Evolutionary conservation across 2,113 vertebrate genomes (phyloP), one percentile per base, ranked within the genome.

Genomic region (Mormyrus iriodes): DNA sequence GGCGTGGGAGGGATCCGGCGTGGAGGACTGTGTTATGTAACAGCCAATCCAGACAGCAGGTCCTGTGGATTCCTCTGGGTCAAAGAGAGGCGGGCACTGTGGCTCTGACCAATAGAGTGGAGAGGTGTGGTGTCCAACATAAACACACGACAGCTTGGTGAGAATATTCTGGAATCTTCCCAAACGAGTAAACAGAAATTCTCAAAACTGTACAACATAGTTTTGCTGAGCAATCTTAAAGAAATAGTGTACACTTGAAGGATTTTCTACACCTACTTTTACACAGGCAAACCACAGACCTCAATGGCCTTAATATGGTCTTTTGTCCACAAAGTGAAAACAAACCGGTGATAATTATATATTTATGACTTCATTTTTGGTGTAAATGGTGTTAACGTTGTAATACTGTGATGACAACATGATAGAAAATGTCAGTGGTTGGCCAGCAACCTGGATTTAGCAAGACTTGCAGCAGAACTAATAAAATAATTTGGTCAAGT

Each of bases 211-310:
- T 42, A 90, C 48, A 46, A n/a, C 73, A 51, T 35, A 42, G 42
- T 90, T 61, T 51, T 73, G 90, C 90, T 88, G 90, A 90, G 86
- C 84, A 88, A 88, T 83, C 55, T 65, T 88, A 88, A 88, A 88
- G 76, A 35, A 35, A 55, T 10, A 82, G 65, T 31, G 35, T 61
- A 76, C 24, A 76, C 24, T n/a, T 76, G 87, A 73, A 76, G 85
- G 49, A 27, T 17, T 86, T 15, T 88, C 6, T 42, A 58, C 31
- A 52, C 48, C 21, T 53, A 4, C 7, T 42, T 42, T 53, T 55
- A 52, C n/a, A 39, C 51, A 39, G 35, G 24, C 10, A 53, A 84
- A 58, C 79, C 51, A 83, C 51, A 82, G 1, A 55, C 17, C 12
- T 51, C 58, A n/a, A 1, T 52, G 19, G 31, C 55, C n/a, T 44